These are phyloP conservation scores for Drosophila eugracilis DNA, from an alignment of 1,140 invertebrate genomes.

Conservation along the genomic window DNA sequence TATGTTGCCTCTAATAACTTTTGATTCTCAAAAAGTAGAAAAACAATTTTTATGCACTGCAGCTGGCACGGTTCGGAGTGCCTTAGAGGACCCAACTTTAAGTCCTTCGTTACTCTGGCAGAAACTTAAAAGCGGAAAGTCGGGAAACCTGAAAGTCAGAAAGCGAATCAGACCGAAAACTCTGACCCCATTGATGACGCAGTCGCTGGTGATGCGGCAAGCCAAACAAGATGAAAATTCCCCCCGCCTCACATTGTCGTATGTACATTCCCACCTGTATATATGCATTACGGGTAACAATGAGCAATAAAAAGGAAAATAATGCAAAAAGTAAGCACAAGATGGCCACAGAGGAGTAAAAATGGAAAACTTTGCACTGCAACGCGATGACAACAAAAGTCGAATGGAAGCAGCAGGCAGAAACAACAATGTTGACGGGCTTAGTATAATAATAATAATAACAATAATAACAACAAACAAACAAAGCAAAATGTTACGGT, in stretches of 20 bases:
- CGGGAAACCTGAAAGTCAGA: slow-evolving; percentile 9
- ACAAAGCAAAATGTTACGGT: slow-evolving; percentile 62
- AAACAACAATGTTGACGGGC: slow-evolving; percentile 54
- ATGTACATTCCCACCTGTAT: background rate
- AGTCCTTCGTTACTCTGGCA: background rate
- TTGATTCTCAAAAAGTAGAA: slow-evolving; percentile 3
- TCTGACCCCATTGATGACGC: slow-evolving; percentile 31
- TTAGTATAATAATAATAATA: slow-evolving; percentile 58
- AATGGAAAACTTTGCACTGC: slow-evolving; percentile 50
- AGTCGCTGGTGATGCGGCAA: slow-evolving; percentile 20
- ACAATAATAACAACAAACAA: slow-evolving; percentile 62
- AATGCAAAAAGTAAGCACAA: slow-evolving; percentile 46
- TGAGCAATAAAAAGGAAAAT: slow-evolving; percentile 50
- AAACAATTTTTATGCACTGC: slow-evolving; percentile 6
- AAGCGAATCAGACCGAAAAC: slow-evolving; percentile 16
- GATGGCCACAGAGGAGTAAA: slow-evolving; percentile 13
- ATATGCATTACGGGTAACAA: slow-evolving; percentile 34
- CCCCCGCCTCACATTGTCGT: background rate
- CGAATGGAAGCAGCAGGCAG: slow-evolving; percentile 23
- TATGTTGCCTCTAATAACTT: slow-evolving; percentile 3
- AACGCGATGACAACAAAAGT: slow-evolving; percentile 50
- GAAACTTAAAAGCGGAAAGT: slow-evolving; percentile 20
- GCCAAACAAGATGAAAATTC: slow-evolving; percentile 31
- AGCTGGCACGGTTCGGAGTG: slow-evolving; percentile 4
- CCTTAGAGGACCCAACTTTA: background rate